Base-by-base conservation (phyloP, 2,113 vertebrate genomes). In the Falcunculus frontatus region DNA sequence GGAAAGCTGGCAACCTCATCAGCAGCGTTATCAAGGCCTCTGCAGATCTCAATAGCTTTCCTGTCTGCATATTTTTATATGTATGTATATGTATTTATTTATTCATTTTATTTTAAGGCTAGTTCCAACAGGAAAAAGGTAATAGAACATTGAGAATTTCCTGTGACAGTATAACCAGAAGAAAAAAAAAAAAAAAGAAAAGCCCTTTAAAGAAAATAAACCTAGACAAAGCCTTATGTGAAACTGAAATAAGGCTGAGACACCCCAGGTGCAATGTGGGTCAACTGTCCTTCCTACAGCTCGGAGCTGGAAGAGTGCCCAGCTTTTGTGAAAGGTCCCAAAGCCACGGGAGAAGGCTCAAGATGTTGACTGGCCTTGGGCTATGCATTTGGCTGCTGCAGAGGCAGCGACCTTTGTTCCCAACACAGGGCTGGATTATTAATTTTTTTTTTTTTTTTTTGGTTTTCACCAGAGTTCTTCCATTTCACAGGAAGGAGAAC, bases 101-200 rank as follows among this genome's bases (percentile, higher is more conserved):
- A 84, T 96, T 96, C 69, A 44, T 91, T 94, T 95, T 96, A 95
- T 95, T 96, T 97, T 96, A 77, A 93, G 93, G 67, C 89, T 55
- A 21, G 57, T 70, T 95, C 85, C 87, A 95, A 93, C 97, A 97
- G 96, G 96, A 97, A 97, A 91, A 96, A 94, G 93, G 89, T 98
- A 97, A 98, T 98, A 97, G 96, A 98, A 97, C 96, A 97, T 97
- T 93, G 88, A 97, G 97, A 97, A 97, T 97, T 97, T 98, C 97
- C 98, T 98, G 94, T 89, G 89, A 91, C 90, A 93, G 79, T 52
- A 84, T 32, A 74, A 94, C 56, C 49, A 47, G 56, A 3, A 35
- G 7, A 52, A 56, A 25, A 16, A 44, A 60, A 59, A 35, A 68
- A 65, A 47, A 42, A 65, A 60, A 46, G 14, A 30, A 23, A 21